Percentiles rank a stretch among this genome's conserved stretches.
Evolutionary conservation across 2,888 invertebrate species (phyloP).

Genomic region (Nymphalis c-album): DNA sequence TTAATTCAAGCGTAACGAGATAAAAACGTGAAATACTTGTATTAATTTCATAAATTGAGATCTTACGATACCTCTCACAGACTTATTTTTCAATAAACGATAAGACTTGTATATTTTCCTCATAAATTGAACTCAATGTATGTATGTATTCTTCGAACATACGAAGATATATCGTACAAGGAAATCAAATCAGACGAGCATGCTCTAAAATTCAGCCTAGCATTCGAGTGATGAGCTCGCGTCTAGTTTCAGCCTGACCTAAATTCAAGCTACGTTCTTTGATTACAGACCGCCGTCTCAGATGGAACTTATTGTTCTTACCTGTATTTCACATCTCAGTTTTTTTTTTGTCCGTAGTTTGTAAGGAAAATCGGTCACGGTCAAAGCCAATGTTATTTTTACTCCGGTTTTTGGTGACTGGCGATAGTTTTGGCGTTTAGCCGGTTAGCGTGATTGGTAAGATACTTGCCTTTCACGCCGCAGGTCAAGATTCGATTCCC

Average conservation of each 20-base stretch:
- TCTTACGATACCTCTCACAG: no score
- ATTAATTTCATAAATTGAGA: no score
- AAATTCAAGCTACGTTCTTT: constrained; percentile 5
- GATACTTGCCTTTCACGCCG: no score
- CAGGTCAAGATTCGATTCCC: no score
- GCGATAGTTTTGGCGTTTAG: no score
- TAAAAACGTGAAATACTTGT: no score
- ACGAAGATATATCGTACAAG: not conserved
- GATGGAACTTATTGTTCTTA: constrained; percentile 5
- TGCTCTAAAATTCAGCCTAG: constrained; percentile 10
- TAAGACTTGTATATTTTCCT: no score
- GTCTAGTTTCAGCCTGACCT: constrained; percentile 7
- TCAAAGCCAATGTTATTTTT: not conserved
- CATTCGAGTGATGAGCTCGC: constrained; percentile 11
- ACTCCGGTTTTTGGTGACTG: not conserved
- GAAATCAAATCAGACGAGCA: constrained; percentile 5
- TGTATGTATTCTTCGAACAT: not conserved
- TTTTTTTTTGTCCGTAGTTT: constrained; percentile 1
- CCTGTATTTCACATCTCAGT: not conserved
- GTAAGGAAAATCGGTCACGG: constrained; percentile 1
- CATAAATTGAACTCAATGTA: not conserved
- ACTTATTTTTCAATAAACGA: no score
- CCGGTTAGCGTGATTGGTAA: no score
- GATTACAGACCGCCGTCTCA: constrained; percentile 7
- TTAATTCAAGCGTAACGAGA: no score